Evolutionary conservation across 2,888 invertebrate species (phyloP), one percentile per base, ranked within the genome.

Genomic region (Spatulosminthurus flaviceps): DNA sequence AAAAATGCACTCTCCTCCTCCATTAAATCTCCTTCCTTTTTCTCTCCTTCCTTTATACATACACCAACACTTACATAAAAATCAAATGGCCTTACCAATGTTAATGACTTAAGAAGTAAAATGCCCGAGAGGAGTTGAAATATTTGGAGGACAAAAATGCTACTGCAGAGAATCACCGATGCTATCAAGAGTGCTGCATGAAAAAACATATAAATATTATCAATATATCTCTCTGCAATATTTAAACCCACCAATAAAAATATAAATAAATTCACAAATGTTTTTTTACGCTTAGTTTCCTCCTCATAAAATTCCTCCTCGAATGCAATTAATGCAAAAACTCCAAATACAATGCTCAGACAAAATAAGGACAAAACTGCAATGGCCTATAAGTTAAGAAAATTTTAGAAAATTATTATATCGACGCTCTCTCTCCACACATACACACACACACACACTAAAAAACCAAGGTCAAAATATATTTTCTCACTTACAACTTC

Each of bases 401-500:
- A 60, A 60, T 21, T 9, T 11, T 11, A 51, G 16, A 51, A 51
- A 5, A 51, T 51, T 51, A 51, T 51, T 5, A 5, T 51, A 2
- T 51, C 9, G 2, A 51, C 51, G 16, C 16, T 51, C n/a, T n/a
- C n/a, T n/a, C n/a, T n/a, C n/a, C n/a, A n/a, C n/a, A n/a, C n/a
- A n/a, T n/a, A n/a, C n/a, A n/a, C n/a, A n/a, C n/a, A n/a, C n/a
- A n/a, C n/a, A n/a, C n/a, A n/a, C n/a, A n/a, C n/a, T n/a, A n/a
- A n/a, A 51, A 51, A 19, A 13, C 51, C 51, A 51, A 51, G 51
- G 51, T 2, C 16, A 51, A 51, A n/a, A 51, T 51, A 51, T 11
- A 51, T 51, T 19, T 11, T 11, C 51, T 51, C 51, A 41, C 75
- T 66, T 42, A 76, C 75, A 66, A 76, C 42, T 66, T 76, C 75